Evolutionary conservation across 2,113 vertebrate species (phyloP).

Genomic region (Diglossa brunneiventris): DNA sequence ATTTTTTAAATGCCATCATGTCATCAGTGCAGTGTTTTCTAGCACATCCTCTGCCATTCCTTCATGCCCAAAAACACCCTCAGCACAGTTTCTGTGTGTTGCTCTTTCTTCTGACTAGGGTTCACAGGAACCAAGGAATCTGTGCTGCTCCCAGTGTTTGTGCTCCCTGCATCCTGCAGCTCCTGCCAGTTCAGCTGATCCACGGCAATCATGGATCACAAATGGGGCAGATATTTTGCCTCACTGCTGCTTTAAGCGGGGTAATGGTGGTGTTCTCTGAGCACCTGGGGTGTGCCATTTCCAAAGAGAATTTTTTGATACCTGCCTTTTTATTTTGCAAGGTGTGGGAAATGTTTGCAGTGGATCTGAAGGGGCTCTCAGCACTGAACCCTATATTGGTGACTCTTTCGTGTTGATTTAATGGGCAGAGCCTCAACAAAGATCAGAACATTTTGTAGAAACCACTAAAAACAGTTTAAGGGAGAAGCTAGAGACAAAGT

Average conservation of each 20-base stretch:
- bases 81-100: background rate
- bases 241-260: background rate
- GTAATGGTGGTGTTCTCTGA: background rate
- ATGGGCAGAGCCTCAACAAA: accelerated
- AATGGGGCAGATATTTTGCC: background rate
- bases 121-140: background rate
- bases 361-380: background rate
- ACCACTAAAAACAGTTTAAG: background rate
- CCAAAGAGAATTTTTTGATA: background rate
- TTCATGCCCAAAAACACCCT: background rate
- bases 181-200: background rate
- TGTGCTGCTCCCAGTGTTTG: background rate
- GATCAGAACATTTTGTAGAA: background rate
- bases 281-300: background rate
- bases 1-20: background rate
- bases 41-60: background rate
- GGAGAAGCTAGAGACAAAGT: background rate
- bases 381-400: background rate
- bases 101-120: accelerated
- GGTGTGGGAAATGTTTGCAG: background rate
- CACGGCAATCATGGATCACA: background rate
- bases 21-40: background rate
- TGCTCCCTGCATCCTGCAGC: background rate
- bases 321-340: background rate
- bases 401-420: background rate